These are phyloP conservation scores for Dicycla oo DNA, from an alignment of 2,888 invertebrate genomes.

Conservation along the genomic window DNA sequence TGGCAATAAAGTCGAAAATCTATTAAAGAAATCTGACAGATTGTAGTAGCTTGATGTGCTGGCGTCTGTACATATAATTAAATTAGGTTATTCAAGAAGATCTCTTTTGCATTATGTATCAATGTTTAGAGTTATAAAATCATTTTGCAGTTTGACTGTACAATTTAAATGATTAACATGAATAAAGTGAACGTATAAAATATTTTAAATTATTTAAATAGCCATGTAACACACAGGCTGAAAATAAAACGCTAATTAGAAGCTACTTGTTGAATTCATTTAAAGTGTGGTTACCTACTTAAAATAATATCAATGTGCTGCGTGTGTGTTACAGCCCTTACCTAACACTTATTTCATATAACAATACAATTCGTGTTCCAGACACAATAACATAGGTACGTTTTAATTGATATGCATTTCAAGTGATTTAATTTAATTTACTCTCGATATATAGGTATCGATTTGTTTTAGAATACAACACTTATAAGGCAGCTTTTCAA, in stretches of 20 bases:
- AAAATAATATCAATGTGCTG: conserved; percentile 18
- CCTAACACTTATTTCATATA: conserved; percentile 58
- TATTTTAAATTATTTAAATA: conserved; percentile 37
- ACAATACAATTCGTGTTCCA: conserved; percentile 74
- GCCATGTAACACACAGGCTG: conserved; percentile 53
- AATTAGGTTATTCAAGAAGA: background rate
- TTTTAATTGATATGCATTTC: conserved; percentile 72
- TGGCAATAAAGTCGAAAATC: too few species aligned
- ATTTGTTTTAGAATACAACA: conserved; percentile 45
- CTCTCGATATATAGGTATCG: conserved; percentile 22
- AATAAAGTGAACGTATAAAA: conserved; percentile 49
- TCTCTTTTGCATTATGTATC: background rate
- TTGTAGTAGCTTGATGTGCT: too few species aligned
- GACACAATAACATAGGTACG: conserved; percentile 71
- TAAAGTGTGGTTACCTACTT: background rate
- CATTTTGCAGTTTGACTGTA: conserved; percentile 5
- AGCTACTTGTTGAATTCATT: conserved; percentile 8
- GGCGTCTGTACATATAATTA: too few species aligned
- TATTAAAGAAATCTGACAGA: too few species aligned
- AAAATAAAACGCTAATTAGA: conserved; percentile 7
- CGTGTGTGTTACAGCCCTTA: conserved; percentile 57
- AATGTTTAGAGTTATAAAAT: conserved; percentile 13
- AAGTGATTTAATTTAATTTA: conserved; percentile 38
- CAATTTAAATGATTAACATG: conserved; percentile 18
- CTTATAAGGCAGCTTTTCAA: conserved; percentile 39